Evolutionary conservation across 1,140 invertebrate genomes (phyloP), one percentile per base, ranked within the genome.

Genomic region (Nebria ingens): DNA sequence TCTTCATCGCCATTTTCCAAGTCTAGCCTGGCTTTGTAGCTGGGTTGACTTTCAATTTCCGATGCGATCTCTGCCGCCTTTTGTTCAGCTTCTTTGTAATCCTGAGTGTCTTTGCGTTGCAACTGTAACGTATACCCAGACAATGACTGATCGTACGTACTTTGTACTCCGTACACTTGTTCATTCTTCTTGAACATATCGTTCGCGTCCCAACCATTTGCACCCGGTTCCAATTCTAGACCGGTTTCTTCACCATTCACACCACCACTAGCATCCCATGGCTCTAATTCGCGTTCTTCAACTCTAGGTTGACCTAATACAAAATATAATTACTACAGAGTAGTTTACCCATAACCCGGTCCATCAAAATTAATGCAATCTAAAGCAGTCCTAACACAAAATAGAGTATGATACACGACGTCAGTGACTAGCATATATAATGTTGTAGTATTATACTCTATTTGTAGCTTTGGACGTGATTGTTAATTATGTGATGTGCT

Each of bases 181-280:
- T 93, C 91, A 74, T 97, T 96, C 68, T 86, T 91, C 52, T 83
- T 77, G 73, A 97, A 97, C 93, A 97, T 97, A 59, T 97, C 93
- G 69, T 89, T 83, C 0, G 85, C 84, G 78, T 93, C 90, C 93
- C 93, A 97, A 56, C 93, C 93, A 78, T 95, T 95, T 75, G 79
- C 75, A 59, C 79, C 77, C 59, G 76, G 74, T 65, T 87, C 85
- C 34, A 87, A 73, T 61, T 83, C 82, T 58, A 81, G 74, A 3
- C 73, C 57, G 15, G 65, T 53, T 59, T 82, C 80, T 56, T 85
- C 85, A 34, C 81, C 77, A 65, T 79, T 76, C 51, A 74, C 72
- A 20, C 76, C 80, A 19, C 77, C 74, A 38, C 82, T 78, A 29
- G 79, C 80, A 65, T 91, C 89, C 91, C 92, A 96, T 21, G 90